Evolutionary conservation across 1,140 invertebrate species (phyloP), one percentile per base, ranked within the genome.

Genomic region (Himalopsyche phryganea): DNA sequence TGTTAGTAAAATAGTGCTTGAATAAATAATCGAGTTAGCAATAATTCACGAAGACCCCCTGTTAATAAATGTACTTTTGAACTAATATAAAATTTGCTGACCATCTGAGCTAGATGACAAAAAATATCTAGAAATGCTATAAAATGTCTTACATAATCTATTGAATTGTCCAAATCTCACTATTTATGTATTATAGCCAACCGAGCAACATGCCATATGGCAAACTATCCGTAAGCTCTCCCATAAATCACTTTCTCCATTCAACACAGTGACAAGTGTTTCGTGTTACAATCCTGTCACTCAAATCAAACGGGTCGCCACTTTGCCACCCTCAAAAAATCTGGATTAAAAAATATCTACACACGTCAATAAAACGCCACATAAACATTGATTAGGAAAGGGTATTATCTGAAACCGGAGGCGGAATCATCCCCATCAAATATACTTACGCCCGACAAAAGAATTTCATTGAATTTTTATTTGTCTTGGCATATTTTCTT

Each of bases 401-500:
- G 60, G 49, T 57, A 58, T 50, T 51, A 51, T 51, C 28, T 6
- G 10, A 20, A 45, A 6, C n/a, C 19, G 18, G 17, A 11, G 33
- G 40, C 28, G 9, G 32, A 5, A 28, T 14, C 38, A 20, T 11
- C 47, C 57, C 58, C 51, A 20, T 36, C 38, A 50, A 13, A 20
- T 10, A 32, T 15, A 38, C 35, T 11, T 35, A 32, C 50, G 44
- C 36, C 55, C 46, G 14, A n/a, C 50, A n/a, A 46, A 40, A 54
- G 61, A 63, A 63, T 63, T 63, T 63, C 61, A 63, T 63, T 63
- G 61, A 63, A 63, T 56, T 63, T 63, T 63, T 63, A 63, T 63
- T 59, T 51, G 56, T 48, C 40, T 63, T 55, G 61, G 56, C 61
- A 63, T 63, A 63, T 63, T 63, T 63, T 59, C 61, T 36, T 46